These are phyloP conservation scores for Fabriciana adippe DNA, from an alignment of 2,888 invertebrate genomes.

Conservation along the genomic window DNA sequence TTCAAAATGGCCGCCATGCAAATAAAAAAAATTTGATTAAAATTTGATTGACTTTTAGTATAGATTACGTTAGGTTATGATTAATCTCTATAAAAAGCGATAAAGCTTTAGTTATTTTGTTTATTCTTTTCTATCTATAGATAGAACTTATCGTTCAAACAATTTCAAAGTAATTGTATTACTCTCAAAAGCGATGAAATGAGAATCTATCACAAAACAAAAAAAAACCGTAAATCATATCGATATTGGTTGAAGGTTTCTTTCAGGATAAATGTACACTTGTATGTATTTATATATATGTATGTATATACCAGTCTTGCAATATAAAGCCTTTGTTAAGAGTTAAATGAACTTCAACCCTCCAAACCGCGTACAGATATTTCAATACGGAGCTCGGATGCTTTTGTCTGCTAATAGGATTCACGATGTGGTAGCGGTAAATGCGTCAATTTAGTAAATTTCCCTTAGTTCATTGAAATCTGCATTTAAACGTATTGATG, in stretches of 20 bases:
- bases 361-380: constrained; percentile 19
- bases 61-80: no score
- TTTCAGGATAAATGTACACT: background rate
- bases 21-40: no score
- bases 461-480: constrained; percentile 14
- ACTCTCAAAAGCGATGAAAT: no score
- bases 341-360: constrained; percentile 19
- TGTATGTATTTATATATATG: background rate
- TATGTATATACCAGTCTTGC: background rate
- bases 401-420: constrained; percentile 21
- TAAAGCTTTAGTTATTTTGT: no score
- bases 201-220: no score
- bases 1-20: no score
- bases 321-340: constrained; percentile 19
- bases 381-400: constrained; percentile 9
- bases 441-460: constrained; percentile 19
- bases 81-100: no score
- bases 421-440: constrained; percentile 6
- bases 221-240: no score
- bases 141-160: background rate
- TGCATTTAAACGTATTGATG: constrained; percentile 5
- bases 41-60: no score
- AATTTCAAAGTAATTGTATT: no score
- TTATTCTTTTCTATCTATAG: no score
- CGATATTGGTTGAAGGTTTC: background rate